Base-by-base conservation (phyloP, 2,797 vertebrate species). In the Anisognathus igniventris region DNA sequence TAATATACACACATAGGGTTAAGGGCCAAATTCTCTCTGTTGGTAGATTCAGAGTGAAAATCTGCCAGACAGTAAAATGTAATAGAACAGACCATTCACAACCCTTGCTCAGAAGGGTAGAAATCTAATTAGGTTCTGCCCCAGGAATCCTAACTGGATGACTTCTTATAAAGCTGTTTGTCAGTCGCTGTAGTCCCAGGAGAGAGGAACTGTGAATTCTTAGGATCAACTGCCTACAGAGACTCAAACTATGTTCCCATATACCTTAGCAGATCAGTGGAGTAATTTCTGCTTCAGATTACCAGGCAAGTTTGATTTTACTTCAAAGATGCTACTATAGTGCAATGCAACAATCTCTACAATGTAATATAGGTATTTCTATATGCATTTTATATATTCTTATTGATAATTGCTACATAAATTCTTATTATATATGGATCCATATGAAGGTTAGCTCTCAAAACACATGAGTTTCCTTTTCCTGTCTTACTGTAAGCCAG, bases 171-270 rank as follows among this genome's bases (percentile, higher is more conserved):
- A 86, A 90, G 33, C 12, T 68, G 9, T 33, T 57, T 48, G 27
- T 45, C 3, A 0, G 37, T 31, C 1, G 2, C 44, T 50, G 28
- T 44, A 56, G 51, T 10, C 13, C 19, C 39, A 54, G 15, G 2
- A 68, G 8, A 61, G 23, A 75, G 17, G 12, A 88, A 62, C 4
- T 1, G 1, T 24, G 30, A 87, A 75, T 74, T 86, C 42, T 54
- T 56, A 45, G 35, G 9, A 76, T 70, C 27, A 73, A 1, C 25
- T 51, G 20, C 18, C 35, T 58, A 28, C 15, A 77, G 35, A 86
- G 18, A 15, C 35, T 92, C 40, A 82, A 61, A 57, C 22, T 54
- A 27, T 12, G 8, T 45, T 72, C 60, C 50, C 14, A 72, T 20
- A 57, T 45, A 14, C 40, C 28, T 60, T 17, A 72, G 9, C 31